These are phyloP conservation scores for Drymonia ruficornis DNA, from an alignment of 2,888 invertebrate genomes.

Conservation along the genomic window DNA sequence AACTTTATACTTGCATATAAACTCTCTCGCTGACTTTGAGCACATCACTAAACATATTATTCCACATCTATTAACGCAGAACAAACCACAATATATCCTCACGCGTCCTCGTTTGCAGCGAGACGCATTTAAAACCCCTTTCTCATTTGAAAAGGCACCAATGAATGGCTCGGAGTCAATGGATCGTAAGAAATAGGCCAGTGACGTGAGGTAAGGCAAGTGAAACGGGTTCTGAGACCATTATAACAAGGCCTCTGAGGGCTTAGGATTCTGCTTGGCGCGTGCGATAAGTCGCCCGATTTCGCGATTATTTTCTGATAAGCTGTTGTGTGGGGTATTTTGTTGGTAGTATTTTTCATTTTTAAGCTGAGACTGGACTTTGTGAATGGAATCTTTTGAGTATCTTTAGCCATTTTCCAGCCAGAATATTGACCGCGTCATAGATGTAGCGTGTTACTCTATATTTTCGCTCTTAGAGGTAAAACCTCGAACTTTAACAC, in stretches of 20 bases:
- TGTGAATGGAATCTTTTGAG: no score
- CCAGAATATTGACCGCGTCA: no score
- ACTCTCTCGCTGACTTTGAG: not conserved
- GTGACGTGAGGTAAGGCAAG: slow-evolving; percentile 70
- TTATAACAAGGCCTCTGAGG: slow-evolving; percentile 53
- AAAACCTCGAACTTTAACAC: no score
- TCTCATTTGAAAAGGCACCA: slow-evolving; percentile 76
- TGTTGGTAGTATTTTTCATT: not conserved
- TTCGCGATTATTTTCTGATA: slow-evolving; percentile 28
- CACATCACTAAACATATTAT: not conserved
- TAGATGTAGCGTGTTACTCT: no score
- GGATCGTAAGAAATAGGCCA: slow-evolving; percentile 82
- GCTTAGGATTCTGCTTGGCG: slow-evolving; percentile 40
- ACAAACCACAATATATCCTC: slow-evolving; percentile 59
- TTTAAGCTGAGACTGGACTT: not conserved
- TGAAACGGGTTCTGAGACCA: slow-evolving; percentile 63
- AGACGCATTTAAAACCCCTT: slow-evolving; percentile 70
- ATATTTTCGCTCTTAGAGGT: no score
- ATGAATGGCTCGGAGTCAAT: slow-evolving; percentile 80
- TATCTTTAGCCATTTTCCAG: no score
- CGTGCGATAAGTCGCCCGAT: slow-evolving; percentile 33
- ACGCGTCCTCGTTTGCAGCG: slow-evolving; percentile 70
- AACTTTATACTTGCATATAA: no score
- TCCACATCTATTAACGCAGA: slow-evolving; percentile 16
- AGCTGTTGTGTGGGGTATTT: slow-evolving; percentile 3